Base-by-base conservation (phyloP, 2,113 vertebrate genomes). In the Heloderma charlesbogerti region DNA sequence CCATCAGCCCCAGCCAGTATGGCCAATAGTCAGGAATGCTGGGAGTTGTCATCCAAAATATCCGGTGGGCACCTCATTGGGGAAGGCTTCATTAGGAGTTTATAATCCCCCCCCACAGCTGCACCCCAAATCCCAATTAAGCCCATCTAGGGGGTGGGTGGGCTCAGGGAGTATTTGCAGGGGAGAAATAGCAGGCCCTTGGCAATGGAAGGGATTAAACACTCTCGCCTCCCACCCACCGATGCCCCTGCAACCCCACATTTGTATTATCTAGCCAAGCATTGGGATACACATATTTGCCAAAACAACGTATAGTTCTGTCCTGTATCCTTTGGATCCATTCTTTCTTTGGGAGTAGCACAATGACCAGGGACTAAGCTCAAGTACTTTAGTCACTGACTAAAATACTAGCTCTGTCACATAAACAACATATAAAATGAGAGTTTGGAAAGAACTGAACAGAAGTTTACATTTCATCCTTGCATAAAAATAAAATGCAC, bases 401-500 rank as follows among this genome's bases (percentile, higher is more conserved):
- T 95, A 87, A 86, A 92, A 90, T 88, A 78, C n/a, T 43, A 79
- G 91, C 87, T 92, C 82, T 92, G 79, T 80, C 90, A 88, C 69
- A 81, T 93, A 95, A 89, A 25, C 81, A 80, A 45, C 77, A 90
- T 88, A 87, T 93, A 89, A 45, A 69, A 95, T 83, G 20, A 74
- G 51, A 85, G 85, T 92, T 91, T 16, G 10, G 80, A 92, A 92
- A 92, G 86, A 90, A 90, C 48, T 94, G 67, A 91, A 92, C 90
- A 90, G 88, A 91, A 94, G 94, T 95, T 89, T 92, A 18, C 81
- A 94, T 94, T 91, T 94, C 82, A 54, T 93, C 80, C 79, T 85
- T 0, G 1, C 51, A 71, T 84, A 92, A 92, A 91, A 86, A 82
- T 90, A 86, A 0, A 71, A 1, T 0, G 1, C 45, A 88, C 89